These are phyloP conservation scores for Isurus oxyrinchus DNA, from an alignment of 2,113 vertebrate species.

Conservation along the genomic window DNA sequence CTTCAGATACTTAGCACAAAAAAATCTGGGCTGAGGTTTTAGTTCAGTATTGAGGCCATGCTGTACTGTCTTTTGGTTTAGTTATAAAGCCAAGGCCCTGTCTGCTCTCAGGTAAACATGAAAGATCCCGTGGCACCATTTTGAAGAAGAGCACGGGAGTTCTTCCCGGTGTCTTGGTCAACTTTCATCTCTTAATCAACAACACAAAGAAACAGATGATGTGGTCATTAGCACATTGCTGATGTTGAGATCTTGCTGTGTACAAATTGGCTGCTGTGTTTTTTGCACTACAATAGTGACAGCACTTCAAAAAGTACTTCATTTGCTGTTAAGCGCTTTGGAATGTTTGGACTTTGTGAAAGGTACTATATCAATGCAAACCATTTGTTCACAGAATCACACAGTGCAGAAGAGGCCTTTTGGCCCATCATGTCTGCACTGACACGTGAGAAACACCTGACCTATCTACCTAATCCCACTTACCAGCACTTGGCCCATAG, in stretches of 20 bases:
- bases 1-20: background rate
- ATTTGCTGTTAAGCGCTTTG: background rate
- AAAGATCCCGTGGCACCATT: background rate
- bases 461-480: no score
- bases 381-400: background rate
- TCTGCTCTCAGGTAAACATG: background rate
- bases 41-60: background rate
- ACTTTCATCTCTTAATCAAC: background rate
- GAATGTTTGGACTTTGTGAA: background rate
- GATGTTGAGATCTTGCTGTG: background rate
- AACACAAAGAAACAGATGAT: background rate
- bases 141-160: background rate
- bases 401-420: no score
- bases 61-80: background rate
- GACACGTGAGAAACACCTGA: no score
- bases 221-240: background rate
- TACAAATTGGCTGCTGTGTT: background rate
- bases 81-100: background rate
- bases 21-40: background rate
- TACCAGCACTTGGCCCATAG: no score
- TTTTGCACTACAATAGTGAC: background rate
- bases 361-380: background rate
- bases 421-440: no score
- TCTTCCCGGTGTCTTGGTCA: no score
- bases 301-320: background rate